Base-by-base conservation (phyloP, 2,797 vertebrate species). In the Alosa sapidissima region DNA sequence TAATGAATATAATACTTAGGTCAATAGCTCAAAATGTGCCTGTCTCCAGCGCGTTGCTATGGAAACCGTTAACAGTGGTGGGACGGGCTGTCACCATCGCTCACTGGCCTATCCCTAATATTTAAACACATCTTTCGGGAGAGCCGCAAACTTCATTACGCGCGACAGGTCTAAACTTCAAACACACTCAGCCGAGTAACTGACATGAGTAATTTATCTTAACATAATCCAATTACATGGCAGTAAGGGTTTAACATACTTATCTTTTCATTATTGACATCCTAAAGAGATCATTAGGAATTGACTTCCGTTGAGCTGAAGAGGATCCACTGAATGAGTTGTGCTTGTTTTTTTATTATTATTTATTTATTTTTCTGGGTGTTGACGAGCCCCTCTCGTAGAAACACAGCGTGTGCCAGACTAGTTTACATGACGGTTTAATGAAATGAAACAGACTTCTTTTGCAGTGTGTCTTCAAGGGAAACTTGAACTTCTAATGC, bases 121-220 rank as follows among this genome's bases (percentile, higher is more conserved):
- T 94, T 93, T 92, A 91, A 92, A 93, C 91, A 92, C 91, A 94
- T 92, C 92, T 91, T 90, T 92, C 89, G 84, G 83, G 86, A 93
- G 88, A 58, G 82, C 88, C 90, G 87, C 91, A 91, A 90, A 92
- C 89, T 91, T 91, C 87, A 90, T 91, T 88, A 85, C 49, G 88
- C 88, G 87, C 87, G 90, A 89, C 89, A 90, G 89, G 87, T 87
- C 89, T 85, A 89, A 92, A 90, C 88, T 93, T 93, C 91, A 91
- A 90, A 94, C 85, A 87, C 92, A 91, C 91, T 81, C 86, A 85
- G 89, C 90, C 87, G 87, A 89, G 88, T 89, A 90, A 91, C 87
- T 87, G 89, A 87, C 84, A 81, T 84, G 68, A 65, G 88, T 91
- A 90, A 94, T 94, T 93, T 91, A 91, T 94, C 92, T 94, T 86